A percentile compares a stretch with the other conserved stretches of the same genome.
phyloP scores from a whole-genome alignment of 2,888 invertebrate genomes.

The Conomelus anceps region DNA sequence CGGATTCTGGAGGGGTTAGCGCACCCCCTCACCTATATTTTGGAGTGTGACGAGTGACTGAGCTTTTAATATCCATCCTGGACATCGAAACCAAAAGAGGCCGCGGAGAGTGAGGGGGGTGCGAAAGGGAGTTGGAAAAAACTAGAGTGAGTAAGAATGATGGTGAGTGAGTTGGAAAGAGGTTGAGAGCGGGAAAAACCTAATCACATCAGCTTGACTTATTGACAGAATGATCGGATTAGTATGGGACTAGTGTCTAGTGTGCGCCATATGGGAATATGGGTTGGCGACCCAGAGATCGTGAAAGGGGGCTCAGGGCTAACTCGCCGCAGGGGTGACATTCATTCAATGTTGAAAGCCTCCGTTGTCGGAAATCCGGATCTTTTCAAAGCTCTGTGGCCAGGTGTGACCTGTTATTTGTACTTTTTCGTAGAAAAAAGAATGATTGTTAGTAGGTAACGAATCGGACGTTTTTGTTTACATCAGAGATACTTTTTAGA shows the following conservation, averaged over 20 bases:
- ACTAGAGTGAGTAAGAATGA: no score
- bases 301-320: no score
- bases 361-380: not conserved
- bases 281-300: not conserved
- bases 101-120: not conserved
- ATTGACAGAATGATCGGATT: constrained; percentile 21
- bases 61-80: constrained; percentile 25
- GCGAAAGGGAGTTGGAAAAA: not conserved
- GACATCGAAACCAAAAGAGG: not conserved
- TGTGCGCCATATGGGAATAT: constrained; percentile 15
- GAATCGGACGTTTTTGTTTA: no score
- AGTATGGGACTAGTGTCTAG: constrained; percentile 18
- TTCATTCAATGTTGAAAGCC: not conserved
- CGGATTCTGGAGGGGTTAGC: constrained; percentile 6
- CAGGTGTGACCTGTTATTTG: not conserved
- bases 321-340: not conserved
- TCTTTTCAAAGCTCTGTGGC: not conserved
- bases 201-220: constrained; percentile 14
- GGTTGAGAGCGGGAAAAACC: not conserved
- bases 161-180: no score
- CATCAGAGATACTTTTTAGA: no score
- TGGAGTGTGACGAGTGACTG: constrained; percentile 23
- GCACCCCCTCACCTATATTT: constrained; percentile 11
- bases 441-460: not conserved
- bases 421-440: not conserved